Base-by-base conservation (phyloP, 2,888 invertebrate genomes). In the Drosophila vallismaia region DNA sequence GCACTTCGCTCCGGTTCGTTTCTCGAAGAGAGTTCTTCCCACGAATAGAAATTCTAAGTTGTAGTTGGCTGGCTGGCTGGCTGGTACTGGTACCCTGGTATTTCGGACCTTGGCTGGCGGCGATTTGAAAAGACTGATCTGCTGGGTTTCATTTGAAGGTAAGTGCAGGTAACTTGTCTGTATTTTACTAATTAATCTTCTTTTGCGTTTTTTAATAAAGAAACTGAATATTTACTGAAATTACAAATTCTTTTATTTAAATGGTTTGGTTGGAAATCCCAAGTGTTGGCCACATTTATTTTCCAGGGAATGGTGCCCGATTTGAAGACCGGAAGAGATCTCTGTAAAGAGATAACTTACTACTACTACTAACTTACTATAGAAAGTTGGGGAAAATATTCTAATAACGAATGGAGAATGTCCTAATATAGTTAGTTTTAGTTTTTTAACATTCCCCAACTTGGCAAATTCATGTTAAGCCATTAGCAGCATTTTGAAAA, bases 121-220 rank as follows among this genome's bases (percentile, higher is more conserved):
- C 59, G 26, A 45, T 64, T 36, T 60, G 55, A 38, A 55, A 42
- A 26, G 36, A 46, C 38, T 57, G 29, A 5, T 6, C 28, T 19
- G 19, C 19, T 1, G 19, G 57, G 12, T 59, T 46, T 28, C 19
- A 57, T 12, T 8, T n/a, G 26, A 50, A 79, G 79, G 79, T 79
- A 79, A 79, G 79, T 79, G 33, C 31, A 60, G 77, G 75, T 77
- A 62, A 63, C 52, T 52, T 24, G 29, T 31, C 29, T 38, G 19
- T 31, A 59, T 26, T 54, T 31, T 7, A 46, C 51, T 51, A 45
- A 63, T 7, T 12, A 3, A 9, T n/a, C 14, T 46, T 24, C 52
- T 19, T 64, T 3, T 40, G 31, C 9, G 40, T 48, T 48, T 60
- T 4, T 19, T 6, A 59, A 59, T 54, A 59, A 59, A 53, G 14